Base-by-base conservation (phyloP, 2,113 vertebrate species). In the Macrotus californicus region DNA sequence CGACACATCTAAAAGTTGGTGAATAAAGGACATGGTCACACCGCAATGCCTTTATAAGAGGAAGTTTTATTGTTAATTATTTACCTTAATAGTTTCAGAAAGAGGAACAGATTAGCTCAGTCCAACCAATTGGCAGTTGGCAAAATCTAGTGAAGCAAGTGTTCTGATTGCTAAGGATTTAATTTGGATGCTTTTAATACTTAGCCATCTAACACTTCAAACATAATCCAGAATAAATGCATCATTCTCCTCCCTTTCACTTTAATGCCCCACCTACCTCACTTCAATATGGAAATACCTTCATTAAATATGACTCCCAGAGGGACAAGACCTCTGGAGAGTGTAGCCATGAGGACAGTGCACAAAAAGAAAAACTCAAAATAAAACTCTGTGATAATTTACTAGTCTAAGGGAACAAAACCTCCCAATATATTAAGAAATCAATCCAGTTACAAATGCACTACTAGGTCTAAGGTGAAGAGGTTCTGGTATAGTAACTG, bases 391-490 rank as follows among this genome's bases (percentile, higher is more conserved):
- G 91, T 92, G 75, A 98, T 98, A 98, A 98, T 96, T 98, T 98
- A 98, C 98, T 97, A 98, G 94, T 98, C 98, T 98, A 98, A 97
- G 96, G 97, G 98, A 98, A 98, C 97, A 97, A 98, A 97, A 98
- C 85, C 97, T 98, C 97, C 97, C 96, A 97, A 98, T 98, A 98
- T 98, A 98, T 98, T 98, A 98, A 97, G 98, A 98, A 98, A 98
- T 97, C 96, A 98, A 98, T 98, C 98, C 98, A 98, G 97, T 98
- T 98, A 98, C 98, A 98, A 98, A 98, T 96, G 98, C 97, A 97
- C 98, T 97, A 96, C 69, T n/a, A 89, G 95, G 97, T 97, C 96
- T 97, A 84, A 82, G 97, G 96, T 97, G 96, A 97, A 95, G 96
- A 98, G 95, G 95, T 91, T 97, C 77, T 96, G 95, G 97, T 96